Base-by-base conservation (phyloP, 2,888 invertebrate species). In the Leptodirus hochenwartii region DNA sequence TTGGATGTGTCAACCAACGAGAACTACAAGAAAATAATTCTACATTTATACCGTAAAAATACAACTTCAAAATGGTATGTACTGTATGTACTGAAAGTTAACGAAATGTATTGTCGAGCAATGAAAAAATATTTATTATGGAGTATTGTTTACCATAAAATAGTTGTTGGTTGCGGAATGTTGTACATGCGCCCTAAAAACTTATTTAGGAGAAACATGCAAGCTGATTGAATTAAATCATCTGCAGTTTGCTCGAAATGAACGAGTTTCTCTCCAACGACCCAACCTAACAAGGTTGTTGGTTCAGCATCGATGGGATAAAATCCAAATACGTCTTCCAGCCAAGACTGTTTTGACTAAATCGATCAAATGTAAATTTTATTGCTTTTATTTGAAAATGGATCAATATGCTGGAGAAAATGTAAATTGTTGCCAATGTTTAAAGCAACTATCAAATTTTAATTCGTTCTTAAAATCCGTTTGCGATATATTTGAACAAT, bases 1-100 rank as follows among this genome's bases (percentile, higher is more conserved):
- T 66, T 2, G 67, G 65, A 53, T 81, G 71, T 2, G 61, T 61
- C 36, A 60, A 61, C 85, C 84, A 84, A 2, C 54, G 59, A 1
- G 82, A 72, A 40, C 79, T 78, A 49, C 32, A 49, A 46, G 43
- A 34, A 22, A 29, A 29, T 10, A n/a, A 30, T 29, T 17, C 13
- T 6, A 22, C 8, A 27, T 20, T 6, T 20, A 20, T 6, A 20
- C n/a, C 20, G 20, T 20, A 8, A 8, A 20, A 20, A 20, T 20
- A 20, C n/a, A 20, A 20, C 20, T 20, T 20, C 6, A 8, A 20
- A 8, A 20, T 20, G 6, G 6, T 6, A 20, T 20, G 8, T 6
- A 20, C 6, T 20, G 20, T n/a, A 8, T 20, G 20, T 20, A 8
- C n/a, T 20, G 20, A 20, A 8, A 20, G 20, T 20, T 20, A 8